Evolutionary conservation across 2,797 vertebrate species (phyloP), one percentile per base, ranked within the genome.

Genomic region (Geotrypetes seraphini): DNA sequence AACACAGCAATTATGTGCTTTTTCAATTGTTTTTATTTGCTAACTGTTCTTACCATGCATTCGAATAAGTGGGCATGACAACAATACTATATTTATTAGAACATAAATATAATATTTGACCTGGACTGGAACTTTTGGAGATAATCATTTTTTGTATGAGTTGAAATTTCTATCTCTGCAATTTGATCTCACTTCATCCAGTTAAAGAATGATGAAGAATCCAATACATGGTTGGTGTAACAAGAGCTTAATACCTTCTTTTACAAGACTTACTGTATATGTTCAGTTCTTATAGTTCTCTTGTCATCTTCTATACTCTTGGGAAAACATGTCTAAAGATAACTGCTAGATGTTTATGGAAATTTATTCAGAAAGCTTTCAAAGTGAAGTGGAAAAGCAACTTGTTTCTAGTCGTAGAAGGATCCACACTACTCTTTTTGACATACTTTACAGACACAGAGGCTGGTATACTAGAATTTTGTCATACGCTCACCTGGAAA

Each of bases 401-500:
- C 26, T n/a, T 4, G 31, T 1, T 19, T 41, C 39, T 42, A 5
- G 25, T 34, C 5, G 3, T n/a, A n/a, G n/a, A n/a, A n/a, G n/a
- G n/a, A 5, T 7, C 48, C 53, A 42, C 47, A 14, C 11, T 22
- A 25, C 25, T 25, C 24, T 25, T 4, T 39, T 50, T 22, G 28
- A n/a, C 39, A 10, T 23, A 12, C 33, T 33, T 47, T 28, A 10
- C 11, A 20, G 11, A 29, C 11, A 24, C 13, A 22, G 13, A 15
- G 31, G 19, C 13, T 31, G 38, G 18, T 8, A 3, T 16, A 8
- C 13, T 43, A 7, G 17, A 48, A 50, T 46, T 25, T 7, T 41
- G 10, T 19, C 10, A 30, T 8, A 27, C 16, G 27, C 4, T 6
- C 11, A 1, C 11, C 3, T 35, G 8, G 25, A 43, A 10, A 37